A percentile compares a stretch with the other conserved stretches of the same genome.
Evolutionary conservation across 2,888 invertebrate genomes (phyloP).

Genomic region (Disparrhopalites patrizii): DNA sequence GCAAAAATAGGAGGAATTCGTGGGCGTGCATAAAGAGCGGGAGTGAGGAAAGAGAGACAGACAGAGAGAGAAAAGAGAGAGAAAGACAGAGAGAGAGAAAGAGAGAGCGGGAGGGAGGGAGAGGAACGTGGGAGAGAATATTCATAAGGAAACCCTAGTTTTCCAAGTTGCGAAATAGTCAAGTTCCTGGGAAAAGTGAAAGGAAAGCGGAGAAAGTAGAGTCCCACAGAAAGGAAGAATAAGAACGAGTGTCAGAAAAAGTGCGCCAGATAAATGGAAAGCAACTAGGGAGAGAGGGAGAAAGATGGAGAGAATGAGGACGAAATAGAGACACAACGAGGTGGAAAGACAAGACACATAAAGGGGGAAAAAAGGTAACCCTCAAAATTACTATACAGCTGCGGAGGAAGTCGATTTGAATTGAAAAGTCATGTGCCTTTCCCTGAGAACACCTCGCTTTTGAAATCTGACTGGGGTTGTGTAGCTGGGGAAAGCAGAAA

Average conservation of each 20-base stretch:
- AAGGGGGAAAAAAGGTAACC: background rate
- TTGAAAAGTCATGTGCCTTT: background rate
- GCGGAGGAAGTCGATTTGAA: too few relatives aligned
- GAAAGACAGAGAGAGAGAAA: background rate
- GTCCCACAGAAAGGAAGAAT: too few relatives aligned
- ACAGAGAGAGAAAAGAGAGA: background rate
- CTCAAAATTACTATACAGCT: background rate
- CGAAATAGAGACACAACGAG: background rate
- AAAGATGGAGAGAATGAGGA: background rate
- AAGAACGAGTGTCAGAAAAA: too few relatives aligned
- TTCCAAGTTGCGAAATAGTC: too few relatives aligned
- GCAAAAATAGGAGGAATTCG: too few relatives aligned
- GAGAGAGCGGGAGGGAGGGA: background rate
- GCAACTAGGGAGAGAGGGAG: background rate
- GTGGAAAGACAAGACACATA: background rate
- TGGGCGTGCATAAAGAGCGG: slow-evolving; percentile 7
- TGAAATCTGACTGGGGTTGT: too few relatives aligned
- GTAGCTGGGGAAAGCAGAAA: too few relatives aligned
- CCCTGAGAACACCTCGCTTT: too few relatives aligned
- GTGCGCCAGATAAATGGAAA: too few relatives aligned
- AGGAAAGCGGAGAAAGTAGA: too few relatives aligned
- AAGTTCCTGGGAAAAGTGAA: too few relatives aligned
- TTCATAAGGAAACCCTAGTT: too few relatives aligned
- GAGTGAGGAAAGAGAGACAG: slow-evolving; percentile 10
- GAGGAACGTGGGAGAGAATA: background rate